These are phyloP conservation scores for Ditula angustiorana DNA, from an alignment of 2,888 invertebrate genomes.

Conservation along the genomic window DNA sequence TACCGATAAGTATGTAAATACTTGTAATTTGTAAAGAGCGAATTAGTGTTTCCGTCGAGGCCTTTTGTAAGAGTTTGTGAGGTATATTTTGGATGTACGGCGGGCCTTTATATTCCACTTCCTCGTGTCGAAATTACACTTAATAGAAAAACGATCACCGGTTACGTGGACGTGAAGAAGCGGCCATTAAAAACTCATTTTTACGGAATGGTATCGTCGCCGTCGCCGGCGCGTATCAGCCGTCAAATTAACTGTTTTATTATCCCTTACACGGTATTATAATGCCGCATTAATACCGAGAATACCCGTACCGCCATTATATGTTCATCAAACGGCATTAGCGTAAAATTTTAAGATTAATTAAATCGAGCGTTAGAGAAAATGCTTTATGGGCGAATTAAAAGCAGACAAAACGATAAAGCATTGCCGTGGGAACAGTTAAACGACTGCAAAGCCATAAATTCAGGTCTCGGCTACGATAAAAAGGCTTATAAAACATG, in stretches of 20 bases:
- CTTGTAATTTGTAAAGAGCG: no score
- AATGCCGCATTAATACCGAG: constrained; percentile 27
- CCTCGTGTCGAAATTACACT: constrained; percentile 43
- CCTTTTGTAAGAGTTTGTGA: no score
- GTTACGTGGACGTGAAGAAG: constrained; percentile 48
- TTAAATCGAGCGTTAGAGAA: constrained; percentile 61
- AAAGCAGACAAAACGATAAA: constrained; percentile 51
- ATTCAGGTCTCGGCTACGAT: constrained; percentile 61
- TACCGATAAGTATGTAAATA: not conserved
- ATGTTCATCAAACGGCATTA: constrained; percentile 18
- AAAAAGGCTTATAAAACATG: constrained; percentile 72
- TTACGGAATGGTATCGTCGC: constrained; percentile 43
- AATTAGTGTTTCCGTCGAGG: no score
- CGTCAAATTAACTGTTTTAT: constrained; percentile 57
- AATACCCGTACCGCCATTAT: constrained; percentile 17
- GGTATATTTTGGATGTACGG: not conserved
- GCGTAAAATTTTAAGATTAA: constrained; percentile 49
- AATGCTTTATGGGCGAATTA: constrained; percentile 64
- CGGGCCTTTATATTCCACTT: not conserved
- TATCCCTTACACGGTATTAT: constrained; percentile 46
- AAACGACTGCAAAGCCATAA: constrained; percentile 64
- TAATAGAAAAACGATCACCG: constrained; percentile 45
- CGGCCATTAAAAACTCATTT: constrained; percentile 55
- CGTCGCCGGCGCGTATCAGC: constrained; percentile 46
- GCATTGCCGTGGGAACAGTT: constrained; percentile 68